Evolutionary conservation across 2,888 invertebrate genomes (phyloP).

Genomic region (Petrolisthes manimaculis): DNA sequence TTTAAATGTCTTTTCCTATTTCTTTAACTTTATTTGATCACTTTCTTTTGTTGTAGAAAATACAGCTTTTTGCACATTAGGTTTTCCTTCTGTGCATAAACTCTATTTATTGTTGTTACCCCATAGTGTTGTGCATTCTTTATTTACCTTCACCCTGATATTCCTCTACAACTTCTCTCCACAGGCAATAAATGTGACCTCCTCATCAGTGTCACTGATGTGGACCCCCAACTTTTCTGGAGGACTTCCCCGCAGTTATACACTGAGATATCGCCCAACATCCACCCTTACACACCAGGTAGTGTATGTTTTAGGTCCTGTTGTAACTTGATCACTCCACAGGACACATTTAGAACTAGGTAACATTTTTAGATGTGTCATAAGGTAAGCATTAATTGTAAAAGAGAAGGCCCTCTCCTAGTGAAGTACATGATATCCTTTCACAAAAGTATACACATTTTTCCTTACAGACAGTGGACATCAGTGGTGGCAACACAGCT

Average conservation of each 20-base stretch:
- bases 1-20: no score
- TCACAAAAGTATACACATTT: neutral
- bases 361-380: neutral
- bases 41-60: neutral
- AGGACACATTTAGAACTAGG: no score
- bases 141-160: neutral
- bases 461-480: constrained; percentile 31
- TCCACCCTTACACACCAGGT: constrained; percentile 27
- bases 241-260: constrained; percentile 84
- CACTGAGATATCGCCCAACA: constrained; percentile 78
- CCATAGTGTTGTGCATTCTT: neutral
- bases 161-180: neutral
- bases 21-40: neutral
- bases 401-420: neutral
- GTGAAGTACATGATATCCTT: neutral
- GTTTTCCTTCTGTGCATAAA: neutral
- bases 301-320: no score
- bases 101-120: neutral
- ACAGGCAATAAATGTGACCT: constrained; percentile 85
- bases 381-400: neutral
- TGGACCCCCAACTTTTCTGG: constrained; percentile 96
- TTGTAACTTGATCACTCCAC: no score
- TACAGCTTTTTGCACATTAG: neutral
- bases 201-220: constrained; percentile 82
- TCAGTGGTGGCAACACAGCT: constrained; percentile 47